Conservation (phyloP, 2,113 vertebrate species). For the Bothrops jararaca region DNA sequence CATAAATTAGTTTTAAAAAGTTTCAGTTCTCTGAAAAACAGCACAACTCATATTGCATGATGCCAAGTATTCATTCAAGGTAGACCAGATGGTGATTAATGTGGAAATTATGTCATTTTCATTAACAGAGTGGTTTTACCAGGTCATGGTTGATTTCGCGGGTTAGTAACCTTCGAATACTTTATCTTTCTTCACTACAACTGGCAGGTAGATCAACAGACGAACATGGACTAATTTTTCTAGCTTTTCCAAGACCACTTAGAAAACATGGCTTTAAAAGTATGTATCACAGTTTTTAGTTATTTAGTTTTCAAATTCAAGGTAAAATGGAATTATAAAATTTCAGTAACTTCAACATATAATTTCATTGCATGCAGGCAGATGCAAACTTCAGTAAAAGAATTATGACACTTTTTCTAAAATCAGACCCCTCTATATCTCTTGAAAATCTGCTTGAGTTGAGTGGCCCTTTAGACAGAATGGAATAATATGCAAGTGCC, state of each 20-base stretch:
- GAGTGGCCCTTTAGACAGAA: not conserved
- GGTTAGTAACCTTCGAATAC: constrained; percentile 17
- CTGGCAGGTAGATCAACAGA: constrained; percentile 1
- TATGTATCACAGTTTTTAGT: not conserved
- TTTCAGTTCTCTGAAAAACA: not conserved
- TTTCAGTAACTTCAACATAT: not conserved
- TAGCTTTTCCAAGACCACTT: not conserved
- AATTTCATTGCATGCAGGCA: not conserved
- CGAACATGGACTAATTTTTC: not conserved
- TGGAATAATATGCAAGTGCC: not conserved
- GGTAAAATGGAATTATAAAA: not conserved
- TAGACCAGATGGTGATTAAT: not conserved
- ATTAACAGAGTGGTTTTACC: constrained; percentile 9
- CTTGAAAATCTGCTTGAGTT: not conserved
- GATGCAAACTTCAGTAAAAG: not conserved
- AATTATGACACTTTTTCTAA: not conserved
- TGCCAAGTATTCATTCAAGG: not conserved
- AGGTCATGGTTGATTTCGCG: constrained; percentile 27
- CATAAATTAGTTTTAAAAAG: not conserved
- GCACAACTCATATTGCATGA: not conserved
- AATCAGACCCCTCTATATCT: not conserved
- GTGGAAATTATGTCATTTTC: constrained; percentile 5
- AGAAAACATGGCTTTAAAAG: not conserved
- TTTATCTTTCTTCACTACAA: constrained; percentile 7
- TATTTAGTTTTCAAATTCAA: not conserved